Conservation (phyloP, 92 coral and sea anemone genomes). For the Parazoanthus swiftii region DNA sequence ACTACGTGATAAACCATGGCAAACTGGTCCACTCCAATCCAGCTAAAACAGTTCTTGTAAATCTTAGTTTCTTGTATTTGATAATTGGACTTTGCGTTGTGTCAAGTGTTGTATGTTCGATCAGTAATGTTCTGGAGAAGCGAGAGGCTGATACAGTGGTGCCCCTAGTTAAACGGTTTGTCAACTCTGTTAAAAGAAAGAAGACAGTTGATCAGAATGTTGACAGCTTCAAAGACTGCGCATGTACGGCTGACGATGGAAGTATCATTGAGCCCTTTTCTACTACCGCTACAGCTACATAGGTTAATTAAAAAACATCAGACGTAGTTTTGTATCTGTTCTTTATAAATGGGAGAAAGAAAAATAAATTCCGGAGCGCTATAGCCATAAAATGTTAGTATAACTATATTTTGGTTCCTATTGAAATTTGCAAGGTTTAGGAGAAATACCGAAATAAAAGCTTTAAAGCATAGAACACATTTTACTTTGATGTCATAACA, state of each 20-base stretch:
- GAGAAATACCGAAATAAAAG: no score
- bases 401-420: no score
- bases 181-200: slow-evolving; percentile 3
- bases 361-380: no score
- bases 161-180: slow-evolving; percentile 1
- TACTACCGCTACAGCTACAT: neutral
- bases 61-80: slow-evolving; percentile 23
- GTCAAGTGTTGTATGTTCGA: slow-evolving; percentile 47
- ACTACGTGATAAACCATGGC: slow-evolving; percentile 46
- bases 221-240: slow-evolving; percentile 6
- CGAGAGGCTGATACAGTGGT: slow-evolving; percentile 30
- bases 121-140: slow-evolving; percentile 41
- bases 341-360: no score
- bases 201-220: neutral
- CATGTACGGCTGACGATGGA: neutral
- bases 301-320: neutral
- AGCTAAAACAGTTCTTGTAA: slow-evolving; percentile 4
- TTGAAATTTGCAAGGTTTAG: no score
- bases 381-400: no score
- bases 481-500: no score
- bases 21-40: neutral
- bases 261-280: slow-evolving; percentile 16
- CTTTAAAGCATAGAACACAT: no score
- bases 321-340: neutral
- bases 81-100: slow-evolving; percentile 50